Evolutionary conservation across 2,797 vertebrate genomes (phyloP).

Genomic region (Paedocypris micromegethes): DNA sequence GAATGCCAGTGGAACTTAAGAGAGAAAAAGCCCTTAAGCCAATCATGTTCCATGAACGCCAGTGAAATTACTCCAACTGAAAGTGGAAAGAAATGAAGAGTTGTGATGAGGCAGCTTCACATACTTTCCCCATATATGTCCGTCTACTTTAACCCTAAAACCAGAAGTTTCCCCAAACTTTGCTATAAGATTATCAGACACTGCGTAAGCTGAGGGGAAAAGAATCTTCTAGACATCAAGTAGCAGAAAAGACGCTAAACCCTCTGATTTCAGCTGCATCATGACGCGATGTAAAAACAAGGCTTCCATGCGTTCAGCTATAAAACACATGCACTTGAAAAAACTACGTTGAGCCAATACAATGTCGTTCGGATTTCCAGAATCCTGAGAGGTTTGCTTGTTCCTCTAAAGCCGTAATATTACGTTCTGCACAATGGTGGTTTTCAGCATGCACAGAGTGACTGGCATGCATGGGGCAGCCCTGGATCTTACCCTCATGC

Average conservation of each 20-base stretch:
- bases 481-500: conserved; percentile 98
- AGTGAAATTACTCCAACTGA: conserved; percentile 2
- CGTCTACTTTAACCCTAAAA: conserved; percentile 8
- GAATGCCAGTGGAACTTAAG: conserved; percentile 11
- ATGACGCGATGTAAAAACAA: conserved; percentile 39
- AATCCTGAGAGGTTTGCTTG: conserved; percentile 17
- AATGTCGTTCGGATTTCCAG: conserved; percentile 22
- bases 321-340: conserved; percentile 41
- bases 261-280: conserved; percentile 41
- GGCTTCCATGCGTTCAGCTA: conserved; percentile 36
- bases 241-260: conserved; percentile 11
- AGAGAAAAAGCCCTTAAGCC: conserved; percentile 24
- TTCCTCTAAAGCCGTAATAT: conserved; percentile 16
- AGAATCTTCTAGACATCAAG: conserved; percentile 1
- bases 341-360: conserved; percentile 13
- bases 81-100: conserved; percentile 1
- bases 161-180: conserved; percentile 24
- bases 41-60: conserved; percentile 16
- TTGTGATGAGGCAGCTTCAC: conserved; percentile 41
- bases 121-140: not conserved
- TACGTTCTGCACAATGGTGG: conserved; percentile 50
- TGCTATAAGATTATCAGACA: conserved; percentile 21
- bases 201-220: conserved; percentile 5
- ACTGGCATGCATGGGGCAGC: conserved; percentile 92
- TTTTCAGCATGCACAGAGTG: conserved; percentile 63